Conservation (phyloP, 2,888 invertebrate species). For the Mythimna albipuncta region DNA sequence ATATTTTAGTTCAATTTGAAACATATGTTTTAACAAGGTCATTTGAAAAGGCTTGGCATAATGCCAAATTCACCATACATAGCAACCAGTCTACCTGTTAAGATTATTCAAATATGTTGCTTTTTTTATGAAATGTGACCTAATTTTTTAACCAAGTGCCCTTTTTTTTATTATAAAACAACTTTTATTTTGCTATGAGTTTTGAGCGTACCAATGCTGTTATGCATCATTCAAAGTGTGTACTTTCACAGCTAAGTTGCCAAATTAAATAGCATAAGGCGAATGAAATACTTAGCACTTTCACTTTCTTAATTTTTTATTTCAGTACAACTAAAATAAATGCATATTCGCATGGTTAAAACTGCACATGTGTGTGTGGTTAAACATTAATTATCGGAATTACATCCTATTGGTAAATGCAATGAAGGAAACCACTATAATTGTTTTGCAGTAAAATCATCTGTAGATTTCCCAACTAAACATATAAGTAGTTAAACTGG, state of each 20-base stretch:
- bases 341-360: neutral
- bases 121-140: conserved; percentile 1
- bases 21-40: conserved; percentile 47
- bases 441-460: conserved; percentile 4
- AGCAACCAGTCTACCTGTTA: neutral
- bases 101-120: neutral
- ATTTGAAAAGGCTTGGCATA: conserved; percentile 12
- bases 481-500: no score
- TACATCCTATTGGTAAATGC: conserved; percentile 18
- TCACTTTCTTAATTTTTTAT: conserved; percentile 3
- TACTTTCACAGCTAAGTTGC: conserved; percentile 3
- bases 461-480: no score
- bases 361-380: neutral
- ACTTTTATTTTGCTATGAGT: neutral
- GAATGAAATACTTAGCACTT: conserved; percentile 4
- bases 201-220: neutral
- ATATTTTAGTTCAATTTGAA: conserved; percentile 20
- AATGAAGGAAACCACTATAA: conserved; percentile 22
- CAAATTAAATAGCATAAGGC: neutral
- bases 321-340: neutral
- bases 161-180: neutral
- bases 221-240: neutral
- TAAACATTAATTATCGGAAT: conserved; percentile 4
- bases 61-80: neutral
- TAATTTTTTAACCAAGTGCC: neutral